Percentiles rank a stretch among this genome's conserved stretches.
Conservation (phyloP, 1,140 invertebrate species). For the Orchesella cincta region DNA sequence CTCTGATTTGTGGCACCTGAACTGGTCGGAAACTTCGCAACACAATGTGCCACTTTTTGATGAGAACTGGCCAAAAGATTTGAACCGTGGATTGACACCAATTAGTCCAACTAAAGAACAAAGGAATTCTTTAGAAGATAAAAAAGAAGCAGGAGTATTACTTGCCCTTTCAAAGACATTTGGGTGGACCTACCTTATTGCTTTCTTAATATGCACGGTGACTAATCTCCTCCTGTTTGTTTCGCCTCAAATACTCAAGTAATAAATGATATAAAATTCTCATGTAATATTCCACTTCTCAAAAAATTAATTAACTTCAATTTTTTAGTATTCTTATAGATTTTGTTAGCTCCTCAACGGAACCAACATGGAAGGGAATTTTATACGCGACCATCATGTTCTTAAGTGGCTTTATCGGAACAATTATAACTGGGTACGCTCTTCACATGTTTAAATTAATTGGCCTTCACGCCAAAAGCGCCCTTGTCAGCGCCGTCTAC, state of each 20-base stretch:
- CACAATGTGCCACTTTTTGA: conserved; percentile 82
- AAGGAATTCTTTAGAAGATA: not conserved
- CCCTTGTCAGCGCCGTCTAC: not conserved
- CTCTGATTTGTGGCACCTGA: conserved; percentile 85
- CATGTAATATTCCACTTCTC: no score
- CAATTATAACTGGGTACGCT: not conserved
- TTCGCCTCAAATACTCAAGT: conserved; percentile 60
- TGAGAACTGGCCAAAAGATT: conserved; percentile 69
- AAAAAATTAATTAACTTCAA: not conserved
- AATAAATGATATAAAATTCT: no score
- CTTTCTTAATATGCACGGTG: conserved; percentile 40
- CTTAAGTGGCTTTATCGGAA: not conserved
- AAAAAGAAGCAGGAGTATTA: not conserved
- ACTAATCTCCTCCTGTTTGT: conserved; percentile 65
- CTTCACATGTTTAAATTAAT: not conserved
- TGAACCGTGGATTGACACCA: conserved; percentile 50
- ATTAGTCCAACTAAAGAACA: not conserved
- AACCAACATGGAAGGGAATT: conserved; percentile 23
- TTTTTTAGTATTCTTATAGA: not conserved
- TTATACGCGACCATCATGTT: not conserved
- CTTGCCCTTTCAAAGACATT: not conserved
- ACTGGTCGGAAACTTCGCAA: conserved; percentile 72
- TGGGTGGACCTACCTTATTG: not conserved
- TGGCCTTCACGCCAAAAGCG: not conserved
- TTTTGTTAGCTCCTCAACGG: not conserved